These are phyloP conservation scores for Archivesica marissinica DNA, from an alignment of 1,140 invertebrate genomes.

Conservation along the genomic window DNA sequence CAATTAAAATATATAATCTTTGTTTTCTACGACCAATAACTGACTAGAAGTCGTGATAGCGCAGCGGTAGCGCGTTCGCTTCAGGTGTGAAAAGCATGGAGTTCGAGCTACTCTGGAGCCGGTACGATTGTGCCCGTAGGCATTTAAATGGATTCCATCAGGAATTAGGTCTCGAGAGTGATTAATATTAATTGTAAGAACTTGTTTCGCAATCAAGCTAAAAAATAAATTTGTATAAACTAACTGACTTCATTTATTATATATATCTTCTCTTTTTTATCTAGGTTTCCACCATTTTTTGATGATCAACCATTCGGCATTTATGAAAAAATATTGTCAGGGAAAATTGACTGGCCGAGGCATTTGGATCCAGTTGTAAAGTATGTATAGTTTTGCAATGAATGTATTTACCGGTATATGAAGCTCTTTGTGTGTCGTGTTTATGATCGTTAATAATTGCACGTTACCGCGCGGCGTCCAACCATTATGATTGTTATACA, in stretches of 20 bases:
- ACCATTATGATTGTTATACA: not conserved
- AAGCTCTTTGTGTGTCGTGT: not conserved
- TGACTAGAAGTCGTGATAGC: no score
- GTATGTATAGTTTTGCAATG: conserved; percentile 76
- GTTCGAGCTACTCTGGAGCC: no score
- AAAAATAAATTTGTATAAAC: not conserved
- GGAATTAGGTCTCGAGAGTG: no score
- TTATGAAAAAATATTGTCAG: conserved; percentile 97
- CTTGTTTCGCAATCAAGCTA: no score
- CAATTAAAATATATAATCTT: no score
- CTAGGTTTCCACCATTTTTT: conserved; percentile 95
- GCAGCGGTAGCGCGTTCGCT: no score
- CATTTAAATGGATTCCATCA: no score
- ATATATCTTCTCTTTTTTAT: conserved; percentile 56
- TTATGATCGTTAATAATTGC: not conserved
- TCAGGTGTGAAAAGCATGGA: no score
- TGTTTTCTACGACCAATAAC: no score
- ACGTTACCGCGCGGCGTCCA: not conserved
- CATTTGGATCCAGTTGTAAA: conserved; percentile 96
- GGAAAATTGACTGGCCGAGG: conserved; percentile 96
- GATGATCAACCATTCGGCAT: conserved; percentile 98
- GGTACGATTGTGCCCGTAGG: no score
- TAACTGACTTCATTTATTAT: not conserved
- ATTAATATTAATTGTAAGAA: no score
- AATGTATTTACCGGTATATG: not conserved